Conservation (phyloP, 2,113 vertebrate species). For the Fulmarus glacialis region DNA sequence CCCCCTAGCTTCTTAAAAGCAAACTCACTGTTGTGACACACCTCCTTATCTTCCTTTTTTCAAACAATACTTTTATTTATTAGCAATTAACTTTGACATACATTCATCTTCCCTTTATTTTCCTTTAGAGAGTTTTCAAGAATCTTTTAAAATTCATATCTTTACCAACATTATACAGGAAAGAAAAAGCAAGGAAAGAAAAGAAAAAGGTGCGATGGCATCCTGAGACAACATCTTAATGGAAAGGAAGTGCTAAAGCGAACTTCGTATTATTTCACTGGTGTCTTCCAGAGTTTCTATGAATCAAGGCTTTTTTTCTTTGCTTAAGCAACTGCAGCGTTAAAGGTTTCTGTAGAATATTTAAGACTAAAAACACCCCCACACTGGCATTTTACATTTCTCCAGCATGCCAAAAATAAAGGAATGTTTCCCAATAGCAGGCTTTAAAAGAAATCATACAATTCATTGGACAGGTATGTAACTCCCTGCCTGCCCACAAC, state of each 20-base stretch:
- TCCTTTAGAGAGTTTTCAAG: neutral
- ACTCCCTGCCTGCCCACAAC: neutral
- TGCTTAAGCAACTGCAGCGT: neutral
- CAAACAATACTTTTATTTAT: neutral
- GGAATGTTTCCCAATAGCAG: neutral
- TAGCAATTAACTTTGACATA: neutral
- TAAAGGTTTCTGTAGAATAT: neutral
- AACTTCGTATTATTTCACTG: neutral
- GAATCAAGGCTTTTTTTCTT: neutral
- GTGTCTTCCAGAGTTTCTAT: neutral
- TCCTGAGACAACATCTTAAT: neutral
- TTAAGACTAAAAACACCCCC: neutral
- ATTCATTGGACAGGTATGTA: neutral
- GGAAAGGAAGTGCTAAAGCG: neutral
- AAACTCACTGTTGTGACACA: neutral
- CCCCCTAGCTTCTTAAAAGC: neutral
- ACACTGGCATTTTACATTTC: neutral
- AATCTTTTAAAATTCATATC: neutral
- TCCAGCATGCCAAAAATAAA: neutral
- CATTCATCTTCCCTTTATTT: neutral
- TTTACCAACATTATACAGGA: neutral
- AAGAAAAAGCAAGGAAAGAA: neutral
- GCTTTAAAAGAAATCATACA: neutral
- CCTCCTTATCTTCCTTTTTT: neutral
- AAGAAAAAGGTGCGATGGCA: neutral